These are phyloP conservation scores for Eriocheir sinensis DNA, from an alignment of 1,140 invertebrate species.

Conservation along the genomic window DNA sequence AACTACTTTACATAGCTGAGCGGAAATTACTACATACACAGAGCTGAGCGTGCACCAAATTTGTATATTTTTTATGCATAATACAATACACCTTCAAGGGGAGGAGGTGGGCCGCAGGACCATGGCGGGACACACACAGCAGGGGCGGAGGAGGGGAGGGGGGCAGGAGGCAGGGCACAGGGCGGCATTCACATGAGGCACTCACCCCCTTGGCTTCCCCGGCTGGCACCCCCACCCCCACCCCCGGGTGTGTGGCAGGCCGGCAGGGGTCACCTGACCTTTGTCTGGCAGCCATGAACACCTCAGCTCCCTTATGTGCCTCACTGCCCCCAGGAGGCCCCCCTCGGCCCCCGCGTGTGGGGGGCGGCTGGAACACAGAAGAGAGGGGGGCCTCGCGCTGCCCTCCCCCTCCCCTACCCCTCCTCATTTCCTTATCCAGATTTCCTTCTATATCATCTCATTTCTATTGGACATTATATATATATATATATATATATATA, in stretches of 20 bases:
- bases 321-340: no score
- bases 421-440: neutral
- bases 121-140: neutral
- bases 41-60: neutral
- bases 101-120: neutral
- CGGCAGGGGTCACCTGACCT: no score
- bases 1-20: no score
- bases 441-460: neutral
- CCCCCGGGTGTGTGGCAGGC: no score
- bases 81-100: neutral
- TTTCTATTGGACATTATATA: neutral
- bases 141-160: neutral
- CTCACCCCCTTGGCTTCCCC: no score
- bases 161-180: neutral
- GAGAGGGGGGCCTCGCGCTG: neutral
- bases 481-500: conserved; percentile 5
- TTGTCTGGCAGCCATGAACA: no score
- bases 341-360: neutral
- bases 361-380: neutral
- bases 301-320: no score
- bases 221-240: no score
- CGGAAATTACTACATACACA: no score
- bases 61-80: conserved; percentile 27
- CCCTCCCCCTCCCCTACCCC: neutral
- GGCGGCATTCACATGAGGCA: no score